Evolutionary conservation across 2,113 vertebrate species (phyloP).

Genomic region (Lamprologus ornatipinnis): DNA sequence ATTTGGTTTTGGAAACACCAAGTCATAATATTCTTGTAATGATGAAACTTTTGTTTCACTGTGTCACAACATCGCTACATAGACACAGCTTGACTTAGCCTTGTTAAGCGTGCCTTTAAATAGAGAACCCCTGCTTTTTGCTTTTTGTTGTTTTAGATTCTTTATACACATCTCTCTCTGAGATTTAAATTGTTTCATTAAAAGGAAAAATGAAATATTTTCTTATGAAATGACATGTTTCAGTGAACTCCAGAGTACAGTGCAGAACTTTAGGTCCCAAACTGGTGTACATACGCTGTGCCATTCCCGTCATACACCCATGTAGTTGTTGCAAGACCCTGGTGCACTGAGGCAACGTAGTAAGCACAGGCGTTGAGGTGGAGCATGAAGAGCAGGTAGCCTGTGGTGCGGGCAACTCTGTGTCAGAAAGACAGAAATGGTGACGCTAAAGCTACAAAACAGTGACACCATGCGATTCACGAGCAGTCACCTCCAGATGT

Average conservation of each 20-base stretch:
- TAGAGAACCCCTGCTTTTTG: background rate
- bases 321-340: conserved; percentile 77
- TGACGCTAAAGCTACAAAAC: background rate
- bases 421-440: background rate
- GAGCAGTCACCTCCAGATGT: conserved; percentile 81
- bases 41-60: background rate
- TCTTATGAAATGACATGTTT: background rate
- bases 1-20: background rate
- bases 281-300: conserved; percentile 73
- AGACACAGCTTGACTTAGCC: background rate
- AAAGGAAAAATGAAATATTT: background rate
- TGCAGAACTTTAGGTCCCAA: background rate
- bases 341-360: conserved; percentile 78
- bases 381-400: conserved; percentile 83
- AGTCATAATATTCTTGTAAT: background rate
- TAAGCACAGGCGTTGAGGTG: conserved; percentile 85
- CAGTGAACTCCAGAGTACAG: background rate
- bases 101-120: background rate
- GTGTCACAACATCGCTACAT: background rate
- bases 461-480: background rate
- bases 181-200: background rate
- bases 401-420: conserved; percentile 86
- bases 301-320: conserved; percentile 88
- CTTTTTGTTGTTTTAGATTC: background rate
- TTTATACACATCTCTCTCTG: background rate